These are phyloP conservation scores for Drosophila longiperda DNA, from an alignment of 2,888 invertebrate species.

Conservation along the genomic window DNA sequence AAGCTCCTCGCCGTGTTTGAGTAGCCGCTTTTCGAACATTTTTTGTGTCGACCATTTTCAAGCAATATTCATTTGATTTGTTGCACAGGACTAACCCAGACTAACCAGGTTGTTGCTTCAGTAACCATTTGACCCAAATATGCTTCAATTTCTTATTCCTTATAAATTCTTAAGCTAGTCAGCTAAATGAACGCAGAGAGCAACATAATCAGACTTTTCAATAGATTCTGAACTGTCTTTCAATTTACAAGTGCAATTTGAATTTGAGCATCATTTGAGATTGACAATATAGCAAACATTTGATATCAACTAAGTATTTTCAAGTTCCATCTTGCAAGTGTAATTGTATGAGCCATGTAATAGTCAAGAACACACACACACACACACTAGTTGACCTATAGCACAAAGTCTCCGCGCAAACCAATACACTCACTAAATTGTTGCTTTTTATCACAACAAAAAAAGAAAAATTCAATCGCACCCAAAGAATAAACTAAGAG, in stretches of 20 bases:
- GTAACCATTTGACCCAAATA: conserved; percentile 71
- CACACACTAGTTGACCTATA: conserved; percentile 1
- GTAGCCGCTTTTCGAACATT: background rate
- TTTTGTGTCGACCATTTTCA: conserved; percentile 1
- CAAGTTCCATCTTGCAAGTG: conserved; percentile 36
- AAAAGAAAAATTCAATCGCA: conserved; percentile 39
- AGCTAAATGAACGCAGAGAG: background rate
- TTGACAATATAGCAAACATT: background rate
- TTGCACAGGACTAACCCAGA: conserved; percentile 42
- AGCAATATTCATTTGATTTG: conserved; percentile 34
- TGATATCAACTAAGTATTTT: conserved; percentile 36
- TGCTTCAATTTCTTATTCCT: conserved; percentile 11
- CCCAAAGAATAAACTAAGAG: conserved; percentile 59
- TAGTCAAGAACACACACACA: conserved; percentile 12
- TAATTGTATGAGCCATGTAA: conserved; percentile 42
- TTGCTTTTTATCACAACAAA: conserved; percentile 61
- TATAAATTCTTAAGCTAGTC: conserved; percentile 19
- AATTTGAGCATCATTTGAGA: conserved; percentile 13
- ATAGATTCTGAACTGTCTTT: background rate
- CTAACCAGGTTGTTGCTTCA: conserved; percentile 32
- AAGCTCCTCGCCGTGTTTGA: background rate
- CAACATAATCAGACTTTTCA: background rate
- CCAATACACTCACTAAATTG: conserved; percentile 46
- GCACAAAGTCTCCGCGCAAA: background rate
- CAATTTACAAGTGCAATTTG: background rate